Percentiles rank a stretch among this genome's conserved stretches.
Conservation (phyloP, 2,888 invertebrate species). For the Ornithoptera alexandrae region DNA sequence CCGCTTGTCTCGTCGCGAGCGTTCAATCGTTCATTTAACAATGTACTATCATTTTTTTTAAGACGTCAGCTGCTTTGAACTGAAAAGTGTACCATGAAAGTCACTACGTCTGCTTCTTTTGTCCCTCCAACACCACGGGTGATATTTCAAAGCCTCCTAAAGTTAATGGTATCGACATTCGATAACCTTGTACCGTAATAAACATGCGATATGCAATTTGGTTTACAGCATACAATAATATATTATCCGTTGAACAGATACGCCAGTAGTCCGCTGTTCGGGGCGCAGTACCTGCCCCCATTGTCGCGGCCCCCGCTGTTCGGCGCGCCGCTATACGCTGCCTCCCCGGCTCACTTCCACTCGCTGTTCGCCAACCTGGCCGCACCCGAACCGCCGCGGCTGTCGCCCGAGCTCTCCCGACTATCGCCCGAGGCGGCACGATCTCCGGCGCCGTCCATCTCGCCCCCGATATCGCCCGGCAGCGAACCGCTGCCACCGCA, state of each 20-base stretch:
- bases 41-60: too few relatives aligned
- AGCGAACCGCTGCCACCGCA: conserved; percentile 72
- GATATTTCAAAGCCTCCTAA: too few relatives aligned
- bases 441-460: conserved; percentile 68
- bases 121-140: too few relatives aligned
- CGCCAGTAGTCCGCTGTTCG: conserved; percentile 65
- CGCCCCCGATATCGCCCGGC: conserved; percentile 78
- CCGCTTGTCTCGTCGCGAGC: too few relatives aligned
- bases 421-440: conserved; percentile 52
- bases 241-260: conserved; percentile 51
- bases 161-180: too few relatives aligned
- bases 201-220: too few relatives aligned
- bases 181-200: too few relatives aligned
- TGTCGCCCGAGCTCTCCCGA: conserved; percentile 59
- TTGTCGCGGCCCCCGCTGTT: conserved; percentile 66
- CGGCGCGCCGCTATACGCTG: conserved; percentile 69
- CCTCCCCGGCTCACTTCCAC: conserved; percentile 86
- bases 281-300: conserved; percentile 66
- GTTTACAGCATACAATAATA: too few relatives aligned
- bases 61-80: too few relatives aligned
- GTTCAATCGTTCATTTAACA: too few relatives aligned
- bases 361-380: conserved; percentile 90
- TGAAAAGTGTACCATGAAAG: too few relatives aligned
- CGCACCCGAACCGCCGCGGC: conserved; percentile 70
- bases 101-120: too few relatives aligned